A percentile compares a stretch with the other conserved stretches of the same genome.
Conservation (phyloP, 2,797 vertebrate species). For the Labroides dimidiatus region DNA sequence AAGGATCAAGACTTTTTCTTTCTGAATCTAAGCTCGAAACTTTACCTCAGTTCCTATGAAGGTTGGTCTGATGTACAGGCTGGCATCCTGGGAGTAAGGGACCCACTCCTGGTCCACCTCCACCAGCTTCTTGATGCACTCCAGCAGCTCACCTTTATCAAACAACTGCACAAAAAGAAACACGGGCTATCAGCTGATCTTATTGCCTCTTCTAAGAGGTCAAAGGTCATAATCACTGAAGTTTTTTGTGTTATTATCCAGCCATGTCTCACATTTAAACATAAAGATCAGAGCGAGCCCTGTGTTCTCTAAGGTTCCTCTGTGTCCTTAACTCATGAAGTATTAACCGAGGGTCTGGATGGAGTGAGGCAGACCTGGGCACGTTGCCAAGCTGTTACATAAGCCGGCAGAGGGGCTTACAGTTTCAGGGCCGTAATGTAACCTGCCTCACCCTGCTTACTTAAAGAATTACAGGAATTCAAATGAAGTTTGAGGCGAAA, state of each 20-base stretch:
- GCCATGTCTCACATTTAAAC: too few species aligned
- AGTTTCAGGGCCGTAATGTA: not conserved
- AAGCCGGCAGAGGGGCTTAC: not conserved
- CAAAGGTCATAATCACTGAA: too few species aligned
- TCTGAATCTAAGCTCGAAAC: not conserved
- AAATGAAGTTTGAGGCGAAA: not conserved
- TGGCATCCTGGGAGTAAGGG: conserved; percentile 81
- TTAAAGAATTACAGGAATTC: not conserved
- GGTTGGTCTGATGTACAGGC: conserved; percentile 92
- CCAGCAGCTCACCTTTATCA: conserved; percentile 86
- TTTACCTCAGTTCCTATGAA: conserved; percentile 89
- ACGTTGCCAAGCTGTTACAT: not conserved
- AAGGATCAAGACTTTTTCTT: too few species aligned
- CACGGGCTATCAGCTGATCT: too few species aligned
- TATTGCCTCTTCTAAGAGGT: too few species aligned
- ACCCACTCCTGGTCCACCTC: conserved; percentile 92
- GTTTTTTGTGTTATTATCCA: too few species aligned
- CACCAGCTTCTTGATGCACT: conserved; percentile 89
- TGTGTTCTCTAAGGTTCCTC: not conserved
- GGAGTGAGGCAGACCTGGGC: not conserved
- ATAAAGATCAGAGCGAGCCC: not conserved
- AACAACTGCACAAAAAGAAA: conserved; percentile 78
- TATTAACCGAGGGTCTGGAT: not conserved
- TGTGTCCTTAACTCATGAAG: not conserved
- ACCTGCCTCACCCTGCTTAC: not conserved